Percentiles rank a stretch among this genome's conserved stretches.
Evolutionary conservation across 2,797 vertebrate species (phyloP).

Genomic region (Catharus ustulatus): DNA sequence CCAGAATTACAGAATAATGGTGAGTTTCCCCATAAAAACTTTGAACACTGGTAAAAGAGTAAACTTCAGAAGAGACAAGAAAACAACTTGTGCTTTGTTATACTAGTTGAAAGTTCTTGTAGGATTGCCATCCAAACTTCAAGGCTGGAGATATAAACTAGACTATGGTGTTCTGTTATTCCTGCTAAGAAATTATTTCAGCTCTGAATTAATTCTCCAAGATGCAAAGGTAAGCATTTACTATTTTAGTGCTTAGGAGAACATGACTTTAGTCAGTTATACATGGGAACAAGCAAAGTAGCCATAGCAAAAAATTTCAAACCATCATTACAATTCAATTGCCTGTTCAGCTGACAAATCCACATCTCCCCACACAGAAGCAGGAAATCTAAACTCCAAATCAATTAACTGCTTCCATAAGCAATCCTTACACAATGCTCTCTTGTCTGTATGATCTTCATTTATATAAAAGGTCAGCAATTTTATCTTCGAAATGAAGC

Average conservation of each 20-base stretch:
- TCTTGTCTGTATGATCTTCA: not conserved
- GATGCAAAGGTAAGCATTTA: not conserved
- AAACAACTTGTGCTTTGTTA: not conserved
- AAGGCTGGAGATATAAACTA: not conserved
- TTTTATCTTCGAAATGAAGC: slow-evolving; percentile 33
- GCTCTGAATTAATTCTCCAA: not conserved
- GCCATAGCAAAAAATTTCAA: not conserved
- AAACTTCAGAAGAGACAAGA: not conserved
- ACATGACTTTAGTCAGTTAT: not conserved
- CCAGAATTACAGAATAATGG: not conserved
- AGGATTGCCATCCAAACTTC: not conserved
- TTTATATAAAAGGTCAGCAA: slow-evolving; percentile 30
- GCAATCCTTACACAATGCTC: not conserved
- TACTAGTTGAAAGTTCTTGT: not conserved
- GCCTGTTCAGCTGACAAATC: not conserved
- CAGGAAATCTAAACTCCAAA: not conserved
- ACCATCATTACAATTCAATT: not conserved
- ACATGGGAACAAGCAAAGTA: not conserved
- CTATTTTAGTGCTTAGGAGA: not conserved
- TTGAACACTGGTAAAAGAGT: not conserved
- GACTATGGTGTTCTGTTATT: not conserved
- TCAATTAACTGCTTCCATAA: slow-evolving; percentile 26
- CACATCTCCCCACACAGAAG: not conserved
- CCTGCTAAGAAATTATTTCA: not conserved
- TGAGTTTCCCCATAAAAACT: not conserved